These are phyloP conservation scores for Onychostoma macrolepis DNA, from an alignment of 2,113 vertebrate species.

Conservation along the genomic window DNA sequence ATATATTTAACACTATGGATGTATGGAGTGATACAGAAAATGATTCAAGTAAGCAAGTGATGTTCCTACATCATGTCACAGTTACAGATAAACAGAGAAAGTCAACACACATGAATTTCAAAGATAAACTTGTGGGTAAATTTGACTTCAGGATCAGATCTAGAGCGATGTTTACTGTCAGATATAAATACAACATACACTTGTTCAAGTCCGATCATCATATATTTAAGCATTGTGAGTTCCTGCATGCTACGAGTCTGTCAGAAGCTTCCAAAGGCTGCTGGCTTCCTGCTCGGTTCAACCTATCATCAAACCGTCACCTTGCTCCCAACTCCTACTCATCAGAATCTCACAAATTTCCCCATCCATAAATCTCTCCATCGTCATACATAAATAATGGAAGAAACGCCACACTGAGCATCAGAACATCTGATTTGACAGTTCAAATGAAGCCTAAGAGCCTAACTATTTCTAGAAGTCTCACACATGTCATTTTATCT, in stretches of 20 bases:
- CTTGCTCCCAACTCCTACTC: not conserved
- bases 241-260: not conserved
- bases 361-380: not conserved
- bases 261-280: not conserved
- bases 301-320: not conserved
- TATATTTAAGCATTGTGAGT: not conserved
- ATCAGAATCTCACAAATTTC: not conserved
- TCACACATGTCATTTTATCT: not conserved
- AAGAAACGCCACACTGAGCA: not conserved
- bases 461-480: not conserved
- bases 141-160: not conserved
- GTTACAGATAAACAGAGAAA: not conserved
- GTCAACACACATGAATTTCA: not conserved
- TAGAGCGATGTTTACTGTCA: slow-evolving; percentile 1
- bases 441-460: not conserved
- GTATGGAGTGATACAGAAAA: not conserved
- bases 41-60: not conserved
- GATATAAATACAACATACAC: not conserved
- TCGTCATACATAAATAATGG: not conserved
- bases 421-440: slow-evolving; percentile 26
- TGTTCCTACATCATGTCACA: not conserved
- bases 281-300: not conserved
- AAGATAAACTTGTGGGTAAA: not conserved
- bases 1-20: no score
- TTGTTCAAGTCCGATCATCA: not conserved